Evolutionary conservation across 2,797 vertebrate species (phyloP).

Genomic region (Sebastes melanostomus): DNA sequence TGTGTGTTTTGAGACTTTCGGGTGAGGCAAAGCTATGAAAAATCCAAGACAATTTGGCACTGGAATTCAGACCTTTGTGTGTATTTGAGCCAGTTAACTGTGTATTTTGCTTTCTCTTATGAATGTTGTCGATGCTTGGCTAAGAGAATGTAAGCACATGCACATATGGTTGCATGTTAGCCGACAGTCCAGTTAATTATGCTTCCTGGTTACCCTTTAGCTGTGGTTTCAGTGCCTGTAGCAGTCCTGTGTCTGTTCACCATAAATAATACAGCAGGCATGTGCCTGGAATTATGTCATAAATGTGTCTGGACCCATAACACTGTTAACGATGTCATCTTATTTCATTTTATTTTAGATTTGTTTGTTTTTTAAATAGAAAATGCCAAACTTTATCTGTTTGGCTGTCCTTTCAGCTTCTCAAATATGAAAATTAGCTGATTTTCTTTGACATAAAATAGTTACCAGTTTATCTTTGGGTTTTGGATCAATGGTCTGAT

Average conservation of each 20-base stretch:
- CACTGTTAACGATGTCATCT: background rate
- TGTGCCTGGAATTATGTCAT: background rate
- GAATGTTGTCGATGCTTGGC: slow-evolving; percentile 5
- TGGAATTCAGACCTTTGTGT: background rate
- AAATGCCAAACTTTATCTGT: background rate
- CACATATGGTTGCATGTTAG: slow-evolving; percentile 46
- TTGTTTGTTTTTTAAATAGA: background rate
- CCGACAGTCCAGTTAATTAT: slow-evolving; percentile 38
- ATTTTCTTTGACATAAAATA: background rate
- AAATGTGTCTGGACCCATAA: background rate
- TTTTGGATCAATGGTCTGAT: background rate
- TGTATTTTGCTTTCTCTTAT: background rate
- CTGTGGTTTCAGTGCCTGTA: slow-evolving; percentile 6
- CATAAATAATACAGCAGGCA: slow-evolving; percentile 10
- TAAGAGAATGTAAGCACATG: slow-evolving; percentile 4
- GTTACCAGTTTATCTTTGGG: background rate
- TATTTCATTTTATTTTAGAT: background rate
- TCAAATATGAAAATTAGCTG: background rate
- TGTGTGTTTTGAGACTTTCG: slow-evolving; percentile 26
- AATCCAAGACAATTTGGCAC: slow-evolving; percentile 25
- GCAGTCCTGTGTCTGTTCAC: slow-evolving; percentile 22
- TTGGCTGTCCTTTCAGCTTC: background rate
- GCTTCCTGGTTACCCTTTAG: slow-evolving; percentile 25
- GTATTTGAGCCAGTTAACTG: background rate
- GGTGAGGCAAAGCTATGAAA: slow-evolving; percentile 30